Base-by-base conservation (phyloP, 2,797 vertebrate genomes). In the Semotilus atromaculatus region DNA sequence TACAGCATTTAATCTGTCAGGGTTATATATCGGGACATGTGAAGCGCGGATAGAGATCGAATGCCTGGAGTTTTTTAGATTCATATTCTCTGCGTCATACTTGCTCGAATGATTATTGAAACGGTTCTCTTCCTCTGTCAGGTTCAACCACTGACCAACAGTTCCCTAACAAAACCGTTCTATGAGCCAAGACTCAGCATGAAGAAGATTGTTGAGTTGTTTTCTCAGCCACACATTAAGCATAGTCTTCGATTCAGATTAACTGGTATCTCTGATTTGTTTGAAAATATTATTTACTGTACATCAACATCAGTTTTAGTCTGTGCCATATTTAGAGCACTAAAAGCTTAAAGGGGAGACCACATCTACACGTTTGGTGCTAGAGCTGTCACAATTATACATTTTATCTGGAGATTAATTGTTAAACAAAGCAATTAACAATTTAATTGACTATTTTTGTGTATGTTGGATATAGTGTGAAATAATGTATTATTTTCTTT, bases 21-120 rank as follows among this genome's bases (percentile, higher is more conserved):
- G 53, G 84, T 89, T 67, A 85, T 60, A 84, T 67, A 60, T 81
- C 78, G n/a, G 70, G 43, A 45, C 74, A 62, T 13, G 36, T 79
- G 38, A 79, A 62, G 51, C 38, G 8, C 58, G 72, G 80, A 80
- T 80, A 40, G 62, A 86, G 64, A 68, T 34, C 67, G 16, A 82
- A 71, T 60, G 85, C 43, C 82, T 83, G n/a, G 48, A 78, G 21
- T 29, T 51, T 60, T 68, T 77, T 55, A 26, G 21, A 31, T 51
- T 84, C 73, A 70, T 60, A 55, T 38, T 19, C 34, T 77, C 36
- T 58, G 62, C 40, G 11, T 79, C 77, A 79, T 43, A 79, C 26
- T 64, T 79, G 40, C 60, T 66, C 18, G 0, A 48, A 34, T 16
- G 60, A 64, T 79, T 48, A 66, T 48, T 66, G 26, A 79, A 79